A percentile compares a stretch with the other conserved stretches of the same genome.
Evolutionary conservation across 2,888 invertebrate species (phyloP).

Genomic region (Dynastes maya): DNA sequence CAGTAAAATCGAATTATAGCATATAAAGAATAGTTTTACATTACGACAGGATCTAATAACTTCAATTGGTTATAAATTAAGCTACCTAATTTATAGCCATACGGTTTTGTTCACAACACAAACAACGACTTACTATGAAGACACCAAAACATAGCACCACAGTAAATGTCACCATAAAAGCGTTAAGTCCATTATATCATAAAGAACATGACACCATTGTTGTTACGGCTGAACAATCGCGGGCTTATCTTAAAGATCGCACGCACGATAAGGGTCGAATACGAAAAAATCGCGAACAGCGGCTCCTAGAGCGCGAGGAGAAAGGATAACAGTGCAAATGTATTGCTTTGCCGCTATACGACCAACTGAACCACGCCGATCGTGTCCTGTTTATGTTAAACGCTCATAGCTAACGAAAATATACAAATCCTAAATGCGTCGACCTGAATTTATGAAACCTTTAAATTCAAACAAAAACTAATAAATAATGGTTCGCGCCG

Average conservation of each 20-base stretch:
- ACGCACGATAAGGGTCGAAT: not conserved
- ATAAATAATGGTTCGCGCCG: constrained; percentile 36
- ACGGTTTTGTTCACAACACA: not conserved
- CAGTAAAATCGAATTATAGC: too few relatives aligned
- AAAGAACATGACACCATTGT: constrained; percentile 24
- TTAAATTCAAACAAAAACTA: constrained; percentile 47
- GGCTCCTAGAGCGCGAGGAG: not conserved
- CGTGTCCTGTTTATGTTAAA: constrained; percentile 50
- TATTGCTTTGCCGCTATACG: constrained; percentile 24
- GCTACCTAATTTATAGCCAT: too few relatives aligned
- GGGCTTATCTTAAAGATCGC: constrained; percentile 2
- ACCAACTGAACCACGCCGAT: constrained; percentile 34
- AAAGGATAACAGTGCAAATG: constrained; percentile 37
- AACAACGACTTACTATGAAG: constrained; percentile 33
- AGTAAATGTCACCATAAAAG: constrained; percentile 39
- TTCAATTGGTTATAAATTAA: too few relatives aligned
- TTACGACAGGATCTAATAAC: too few relatives aligned
- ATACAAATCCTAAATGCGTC: constrained; percentile 56
- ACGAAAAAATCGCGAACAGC: constrained; percentile 12
- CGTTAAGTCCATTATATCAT: not conserved
- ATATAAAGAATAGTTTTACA: too few relatives aligned
- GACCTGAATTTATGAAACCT: constrained; percentile 49
- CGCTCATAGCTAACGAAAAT: constrained; percentile 53
- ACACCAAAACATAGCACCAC: constrained; percentile 25
- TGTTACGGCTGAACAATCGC: not conserved